phyloP scores from a whole-genome alignment of 1,140 invertebrate genomes.

The Tribolium castaneum region DNA sequence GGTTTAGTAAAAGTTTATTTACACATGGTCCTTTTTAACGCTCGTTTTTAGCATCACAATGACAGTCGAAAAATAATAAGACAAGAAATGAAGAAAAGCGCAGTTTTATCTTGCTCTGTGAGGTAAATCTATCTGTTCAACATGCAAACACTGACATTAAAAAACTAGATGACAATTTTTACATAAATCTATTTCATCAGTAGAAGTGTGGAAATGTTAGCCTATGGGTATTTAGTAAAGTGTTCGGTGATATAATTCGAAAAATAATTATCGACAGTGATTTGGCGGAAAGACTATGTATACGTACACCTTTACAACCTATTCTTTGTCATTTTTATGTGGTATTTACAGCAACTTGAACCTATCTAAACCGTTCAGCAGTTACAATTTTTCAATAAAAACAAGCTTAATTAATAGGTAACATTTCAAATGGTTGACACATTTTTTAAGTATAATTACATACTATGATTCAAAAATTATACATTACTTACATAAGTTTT shows the following conservation, averaged over 20 bases:
- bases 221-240: background rate
- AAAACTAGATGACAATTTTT: conserved; percentile 12
- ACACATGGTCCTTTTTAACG: conserved; percentile 37
- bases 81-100: background rate
- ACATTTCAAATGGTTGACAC: conserved; percentile 39
- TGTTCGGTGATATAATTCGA: background rate
- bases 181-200: background rate
- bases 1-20: conserved; percentile 18
- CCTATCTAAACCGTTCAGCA: conserved; percentile 34
- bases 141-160: conserved; percentile 30
- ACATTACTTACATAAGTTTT: conserved; percentile 31
- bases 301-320: conserved; percentile 29
- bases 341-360: conserved; percentile 18
- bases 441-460: conserved; percentile 37
- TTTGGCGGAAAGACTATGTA: conserved; percentile 19
- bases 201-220: background rate
- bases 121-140: background rate
- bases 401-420: conserved; percentile 37
- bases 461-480: conserved; percentile 32
- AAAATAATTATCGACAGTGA: background rate
- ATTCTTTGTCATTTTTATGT: background rate
- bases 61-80: background rate
- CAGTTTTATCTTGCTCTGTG: background rate
- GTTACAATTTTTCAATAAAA: conserved; percentile 21
- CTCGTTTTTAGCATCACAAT: background rate